A percentile compares a stretch with the other conserved stretches of the same genome.
Conservation (phyloP, 2,113 vertebrate species). For the Gymnorhina tibicen region DNA sequence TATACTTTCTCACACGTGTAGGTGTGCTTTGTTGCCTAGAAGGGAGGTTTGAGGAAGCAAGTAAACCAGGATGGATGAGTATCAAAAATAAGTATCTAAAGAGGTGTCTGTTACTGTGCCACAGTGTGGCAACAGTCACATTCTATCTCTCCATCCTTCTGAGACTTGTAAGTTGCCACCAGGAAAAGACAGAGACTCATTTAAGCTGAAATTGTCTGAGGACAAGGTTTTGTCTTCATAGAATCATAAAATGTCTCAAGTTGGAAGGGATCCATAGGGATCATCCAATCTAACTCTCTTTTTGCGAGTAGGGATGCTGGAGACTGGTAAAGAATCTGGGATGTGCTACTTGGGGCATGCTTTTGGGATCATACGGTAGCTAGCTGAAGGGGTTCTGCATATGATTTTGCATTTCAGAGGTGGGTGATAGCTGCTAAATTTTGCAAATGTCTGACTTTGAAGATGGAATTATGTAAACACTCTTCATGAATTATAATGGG, state of each 20-base stretch:
- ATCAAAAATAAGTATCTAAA: background rate
- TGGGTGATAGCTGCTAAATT: constrained; percentile 12
- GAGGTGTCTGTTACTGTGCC: background rate
- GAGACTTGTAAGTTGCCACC: background rate
- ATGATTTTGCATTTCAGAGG: constrained; percentile 28
- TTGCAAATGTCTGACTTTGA: constrained; percentile 41
- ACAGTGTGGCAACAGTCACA: fast-evolving
- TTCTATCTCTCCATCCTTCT: background rate
- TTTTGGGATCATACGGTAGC: background rate
- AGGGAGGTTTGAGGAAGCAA: background rate
- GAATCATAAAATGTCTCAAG: background rate
- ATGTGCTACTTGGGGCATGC: background rate
- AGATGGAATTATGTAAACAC: constrained; percentile 25
- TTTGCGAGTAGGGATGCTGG: background rate
- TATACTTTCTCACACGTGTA: background rate
- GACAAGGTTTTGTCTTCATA: background rate
- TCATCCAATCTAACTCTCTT: background rate
- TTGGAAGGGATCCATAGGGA: background rate
- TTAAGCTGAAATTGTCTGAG: background rate
- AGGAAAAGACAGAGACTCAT: background rate
- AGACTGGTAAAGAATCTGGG: background rate
- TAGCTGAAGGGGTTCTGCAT: background rate
- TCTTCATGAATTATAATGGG: constrained; percentile 15
- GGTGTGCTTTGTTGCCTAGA: background rate
- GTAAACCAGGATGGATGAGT: background rate